phyloP scores from a whole-genome alignment of 2,888 invertebrate genomes.

The Andricus quercusramuli region DNA sequence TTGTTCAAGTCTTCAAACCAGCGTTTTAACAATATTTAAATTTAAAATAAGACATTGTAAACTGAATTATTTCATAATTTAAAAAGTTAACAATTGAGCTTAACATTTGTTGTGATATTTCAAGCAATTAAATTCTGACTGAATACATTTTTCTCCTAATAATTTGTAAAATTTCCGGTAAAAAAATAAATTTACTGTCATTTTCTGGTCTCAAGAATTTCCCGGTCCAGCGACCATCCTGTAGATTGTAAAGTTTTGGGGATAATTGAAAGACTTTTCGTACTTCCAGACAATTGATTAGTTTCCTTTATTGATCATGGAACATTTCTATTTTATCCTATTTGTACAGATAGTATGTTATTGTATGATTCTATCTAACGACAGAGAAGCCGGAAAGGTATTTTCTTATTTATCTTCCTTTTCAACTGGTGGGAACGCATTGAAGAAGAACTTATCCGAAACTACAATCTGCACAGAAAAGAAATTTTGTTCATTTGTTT shows the following conservation, averaged over 20 bases:
- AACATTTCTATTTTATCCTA: slow-evolving; percentile 13
- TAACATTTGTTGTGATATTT: no score
- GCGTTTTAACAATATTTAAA: no score
- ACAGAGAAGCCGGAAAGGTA: not conserved
- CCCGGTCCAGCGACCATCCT: no score
- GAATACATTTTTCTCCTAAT: no score
- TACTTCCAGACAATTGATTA: not conserved
- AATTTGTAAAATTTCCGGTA: no score
- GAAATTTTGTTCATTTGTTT: not conserved
- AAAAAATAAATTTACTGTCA: no score
- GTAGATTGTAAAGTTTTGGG: not conserved
- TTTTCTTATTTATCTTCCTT: not conserved
- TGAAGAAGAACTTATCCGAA: slow-evolving; percentile 41
- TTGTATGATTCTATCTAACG: not conserved
- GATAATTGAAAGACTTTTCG: not conserved
- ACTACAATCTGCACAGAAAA: slow-evolving; percentile 41
- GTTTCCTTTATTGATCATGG: slow-evolving; percentile 6
- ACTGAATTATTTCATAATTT: no score
- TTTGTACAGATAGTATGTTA: slow-evolving; percentile 3
- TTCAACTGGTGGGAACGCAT: slow-evolving; percentile 44
- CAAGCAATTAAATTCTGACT: no score
- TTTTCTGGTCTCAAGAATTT: no score
- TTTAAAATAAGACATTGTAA: no score
- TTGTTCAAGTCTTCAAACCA: no score
- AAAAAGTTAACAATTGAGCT: no score